These are phyloP conservation scores for Amphimallon solstitiale DNA, from an alignment of 2,888 invertebrate genomes.

Conservation along the genomic window DNA sequence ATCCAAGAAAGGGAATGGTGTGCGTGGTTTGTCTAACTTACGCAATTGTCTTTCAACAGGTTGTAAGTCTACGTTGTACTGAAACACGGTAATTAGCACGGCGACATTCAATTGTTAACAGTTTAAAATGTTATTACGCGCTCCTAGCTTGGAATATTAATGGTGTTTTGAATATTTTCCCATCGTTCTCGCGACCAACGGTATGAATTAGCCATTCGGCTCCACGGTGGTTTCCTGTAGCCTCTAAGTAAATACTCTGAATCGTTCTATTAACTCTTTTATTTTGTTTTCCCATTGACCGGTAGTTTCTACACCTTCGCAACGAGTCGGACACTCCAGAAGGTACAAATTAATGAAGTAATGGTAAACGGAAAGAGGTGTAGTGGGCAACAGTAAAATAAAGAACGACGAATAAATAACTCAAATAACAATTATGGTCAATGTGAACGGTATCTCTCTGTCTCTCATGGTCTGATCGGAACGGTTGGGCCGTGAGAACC, in stretches of 20 bases:
- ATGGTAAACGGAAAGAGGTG: too few species aligned
- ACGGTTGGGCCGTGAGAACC: slow-evolving; percentile 36
- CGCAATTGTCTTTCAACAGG: slow-evolving; percentile 17
- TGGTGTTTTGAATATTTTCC: slow-evolving; percentile 13
- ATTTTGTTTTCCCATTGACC: not conserved
- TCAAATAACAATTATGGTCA: slow-evolving; percentile 29
- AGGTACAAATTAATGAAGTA: too few species aligned
- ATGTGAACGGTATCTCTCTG: slow-evolving; percentile 30
- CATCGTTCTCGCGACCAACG: not conserved
- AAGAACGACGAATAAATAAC: slow-evolving; percentile 7
- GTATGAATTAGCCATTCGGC: not conserved
- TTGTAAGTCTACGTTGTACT: not conserved
- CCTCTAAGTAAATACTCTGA: slow-evolving; percentile 1
- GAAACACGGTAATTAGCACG: slow-evolving; percentile 21
- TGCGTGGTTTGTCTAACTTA: slow-evolving; percentile 3
- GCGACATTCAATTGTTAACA: slow-evolving; percentile 24
- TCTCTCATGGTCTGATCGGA: too few species aligned
- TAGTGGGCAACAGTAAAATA: not conserved
- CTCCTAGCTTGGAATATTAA: slow-evolving; percentile 15
- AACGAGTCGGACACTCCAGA: too few species aligned
- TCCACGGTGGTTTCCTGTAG: slow-evolving; percentile 5
- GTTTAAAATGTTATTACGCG: slow-evolving; percentile 23
- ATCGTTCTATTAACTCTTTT: not conserved
- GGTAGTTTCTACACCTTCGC: not conserved
- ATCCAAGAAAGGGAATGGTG: slow-evolving; percentile 5